phyloP scores from a whole-genome alignment of 30 jellyfish, hydroid and myxozoan genomes.

The Turritopsis rubra region DNA sequence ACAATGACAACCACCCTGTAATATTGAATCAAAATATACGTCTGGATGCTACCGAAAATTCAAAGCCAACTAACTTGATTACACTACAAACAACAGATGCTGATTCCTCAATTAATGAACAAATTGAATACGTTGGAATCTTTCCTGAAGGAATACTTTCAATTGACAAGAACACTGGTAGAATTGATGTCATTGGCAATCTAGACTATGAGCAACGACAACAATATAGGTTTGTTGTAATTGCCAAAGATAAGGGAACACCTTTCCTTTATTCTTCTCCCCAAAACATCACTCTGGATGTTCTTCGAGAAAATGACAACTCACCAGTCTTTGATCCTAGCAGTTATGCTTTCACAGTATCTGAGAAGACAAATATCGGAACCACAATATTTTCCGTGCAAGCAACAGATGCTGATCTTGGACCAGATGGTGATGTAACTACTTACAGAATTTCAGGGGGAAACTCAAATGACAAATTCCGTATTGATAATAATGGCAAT shows the following conservation, averaged over 20 bases:
- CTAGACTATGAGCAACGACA: constrained; percentile 53
- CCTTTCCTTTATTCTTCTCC: constrained; percentile 56
- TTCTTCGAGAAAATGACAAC: constrained; percentile 36
- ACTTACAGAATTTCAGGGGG: constrained; percentile 28
- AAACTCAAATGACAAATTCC: constrained; percentile 21
- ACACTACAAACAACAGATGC: constrained; percentile 32
- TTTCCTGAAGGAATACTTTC: constrained; percentile 49
- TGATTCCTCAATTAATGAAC: constrained; percentile 20
- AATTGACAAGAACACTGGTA: constrained; percentile 39
- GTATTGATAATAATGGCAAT: constrained; percentile 29
- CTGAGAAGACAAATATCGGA: constrained; percentile 38
- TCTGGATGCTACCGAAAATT: constrained; percentile 15
- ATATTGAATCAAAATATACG: constrained; percentile 7
- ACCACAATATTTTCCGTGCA: constrained; percentile 25
- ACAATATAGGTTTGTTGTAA: constrained; percentile 57
- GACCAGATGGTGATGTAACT: constrained; percentile 26
- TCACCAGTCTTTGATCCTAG: constrained; percentile 25
- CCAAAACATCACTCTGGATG: constrained; percentile 33
- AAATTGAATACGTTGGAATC: constrained; percentile 25
- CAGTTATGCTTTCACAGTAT: constrained; percentile 21
- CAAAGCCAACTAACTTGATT: not conserved
- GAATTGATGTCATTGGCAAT: constrained; percentile 14
- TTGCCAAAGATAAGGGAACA: constrained; percentile 61
- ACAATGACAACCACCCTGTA: constrained; percentile 73
- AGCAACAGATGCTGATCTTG: constrained; percentile 57